Base-by-base conservation (phyloP, 2,888 invertebrate species). In the Trypoxylon attenuatum region DNA sequence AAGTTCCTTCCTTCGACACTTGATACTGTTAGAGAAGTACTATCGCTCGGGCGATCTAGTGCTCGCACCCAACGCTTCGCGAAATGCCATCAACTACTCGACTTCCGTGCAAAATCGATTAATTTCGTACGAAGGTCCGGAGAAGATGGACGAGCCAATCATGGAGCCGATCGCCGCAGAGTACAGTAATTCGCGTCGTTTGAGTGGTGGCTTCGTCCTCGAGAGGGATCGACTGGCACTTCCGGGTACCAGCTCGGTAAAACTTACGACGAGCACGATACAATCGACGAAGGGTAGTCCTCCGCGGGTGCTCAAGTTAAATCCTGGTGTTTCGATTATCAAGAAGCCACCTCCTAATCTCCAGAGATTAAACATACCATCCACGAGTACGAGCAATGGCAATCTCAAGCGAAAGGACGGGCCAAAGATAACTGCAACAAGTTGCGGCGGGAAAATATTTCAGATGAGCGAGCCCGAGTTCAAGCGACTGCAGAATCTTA, bases 21-120 rank as follows among this genome's bases (percentile, higher is more conserved):
- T 96, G 29, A 92, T 95, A 50, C 87, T 95, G 4, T 83, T 96
- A 68, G 96, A 96, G 74, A 95, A 95, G 82, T 95, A 95, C 85
- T 95, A 93, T 82, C 89, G 95, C 56, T 92, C 92, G 68, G 95
- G 95, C 0, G 94, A 95, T 80, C 86, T 96, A 46, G 89, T 94
- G 0, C 82, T 95, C 10, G 91, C 94, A 0, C 91, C 92, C 2
- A 92, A 90, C 67, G 94, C 95, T 0, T 91, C 92, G 10, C 91
- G 92, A 0, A 92, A 92, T 76, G 94, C 95, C 0, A 90, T 91
- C 0, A 93, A 92, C 56, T 96, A 96, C 79, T 92, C 94, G 53
- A 94, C 93, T 58, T 94, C 94, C 0, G 93, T 95, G 1, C 93
- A 94, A 69, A 94, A 93, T 82, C 89, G 96, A 42, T 87, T 95